These are phyloP conservation scores for Pelodytes ibericus DNA, from an alignment of 2,797 vertebrate species.

Conservation along the genomic window DNA sequence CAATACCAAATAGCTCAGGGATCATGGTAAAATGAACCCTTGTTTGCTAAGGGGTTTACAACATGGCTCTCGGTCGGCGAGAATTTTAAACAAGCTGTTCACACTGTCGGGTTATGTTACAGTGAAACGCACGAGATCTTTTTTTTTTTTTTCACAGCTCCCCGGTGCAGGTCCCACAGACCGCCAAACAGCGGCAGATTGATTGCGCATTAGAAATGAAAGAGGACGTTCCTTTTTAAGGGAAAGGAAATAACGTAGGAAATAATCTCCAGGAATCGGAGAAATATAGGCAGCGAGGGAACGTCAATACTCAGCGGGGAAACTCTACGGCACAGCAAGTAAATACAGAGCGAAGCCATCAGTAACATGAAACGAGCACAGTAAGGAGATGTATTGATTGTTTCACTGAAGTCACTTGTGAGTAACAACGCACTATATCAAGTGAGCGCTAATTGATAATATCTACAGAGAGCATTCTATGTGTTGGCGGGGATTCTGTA, in stretches of 20 bases:
- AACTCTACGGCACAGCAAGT: slow-evolving; percentile 18
- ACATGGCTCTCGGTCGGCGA: too few species aligned
- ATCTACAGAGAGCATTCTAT: background rate
- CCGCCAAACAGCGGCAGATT: background rate
- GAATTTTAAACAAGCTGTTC: background rate
- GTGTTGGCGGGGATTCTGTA: too few species aligned
- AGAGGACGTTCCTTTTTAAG: slow-evolving; percentile 13
- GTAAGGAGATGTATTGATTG: slow-evolving; percentile 43
- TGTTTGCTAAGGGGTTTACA: too few species aligned
- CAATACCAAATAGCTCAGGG: too few species aligned
- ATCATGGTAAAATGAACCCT: too few species aligned
- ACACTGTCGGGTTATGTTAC: background rate
- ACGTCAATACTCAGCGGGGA: slow-evolving; percentile 41
- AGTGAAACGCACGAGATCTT: background rate
- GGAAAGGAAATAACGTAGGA: slow-evolving; percentile 1
- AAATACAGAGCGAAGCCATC: slow-evolving; percentile 41
- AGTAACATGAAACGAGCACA: slow-evolving; percentile 29
- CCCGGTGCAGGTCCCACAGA: too few species aligned
- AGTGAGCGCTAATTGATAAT: slow-evolving; percentile 23
- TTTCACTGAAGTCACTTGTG: slow-evolving; percentile 35
- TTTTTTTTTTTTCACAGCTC: background rate
- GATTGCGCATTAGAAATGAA: slow-evolving; percentile 10
- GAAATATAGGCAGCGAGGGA: slow-evolving; percentile 35
- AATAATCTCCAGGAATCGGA: background rate
- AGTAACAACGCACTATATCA: slow-evolving; percentile 32